phyloP scores from a whole-genome alignment of 1,140 invertebrate species.

The Laupala kohalensis region DNA sequence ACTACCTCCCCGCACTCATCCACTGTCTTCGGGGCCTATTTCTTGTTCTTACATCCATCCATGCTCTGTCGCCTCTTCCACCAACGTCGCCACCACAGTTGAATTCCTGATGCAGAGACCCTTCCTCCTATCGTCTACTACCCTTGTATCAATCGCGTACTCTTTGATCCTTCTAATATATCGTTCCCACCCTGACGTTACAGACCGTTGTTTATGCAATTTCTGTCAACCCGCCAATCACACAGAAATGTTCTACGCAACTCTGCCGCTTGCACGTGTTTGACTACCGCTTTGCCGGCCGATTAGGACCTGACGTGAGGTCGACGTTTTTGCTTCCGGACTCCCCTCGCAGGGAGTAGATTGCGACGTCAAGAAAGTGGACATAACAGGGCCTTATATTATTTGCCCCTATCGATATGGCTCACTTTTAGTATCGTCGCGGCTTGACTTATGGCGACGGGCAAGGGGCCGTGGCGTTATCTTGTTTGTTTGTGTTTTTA shows the following conservation, averaged over 20 bases:
- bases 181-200: neutral
- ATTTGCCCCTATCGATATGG: neutral
- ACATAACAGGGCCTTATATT: neutral
- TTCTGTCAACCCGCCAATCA: too few species aligned
- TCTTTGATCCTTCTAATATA: neutral
- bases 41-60: too few species aligned
- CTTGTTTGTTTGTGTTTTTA: neutral
- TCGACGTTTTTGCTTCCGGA: neutral
- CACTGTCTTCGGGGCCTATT: neutral
- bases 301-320: too few species aligned
- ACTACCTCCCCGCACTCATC: neutral
- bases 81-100: neutral
- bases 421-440: neutral
- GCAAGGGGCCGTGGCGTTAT: neutral
- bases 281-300: too few species aligned
- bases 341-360: neutral
- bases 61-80: too few species aligned
- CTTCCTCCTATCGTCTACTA: neutral
- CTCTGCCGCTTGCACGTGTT: too few species aligned
- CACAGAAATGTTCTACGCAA: too few species aligned
- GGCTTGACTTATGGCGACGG: neutral
- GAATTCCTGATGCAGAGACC: neutral
- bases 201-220: neutral
- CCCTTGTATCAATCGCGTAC: neutral
- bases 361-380: neutral